Evolutionary conservation across 2,113 vertebrate genomes (phyloP).

Genomic region (Bucco capensis): DNA sequence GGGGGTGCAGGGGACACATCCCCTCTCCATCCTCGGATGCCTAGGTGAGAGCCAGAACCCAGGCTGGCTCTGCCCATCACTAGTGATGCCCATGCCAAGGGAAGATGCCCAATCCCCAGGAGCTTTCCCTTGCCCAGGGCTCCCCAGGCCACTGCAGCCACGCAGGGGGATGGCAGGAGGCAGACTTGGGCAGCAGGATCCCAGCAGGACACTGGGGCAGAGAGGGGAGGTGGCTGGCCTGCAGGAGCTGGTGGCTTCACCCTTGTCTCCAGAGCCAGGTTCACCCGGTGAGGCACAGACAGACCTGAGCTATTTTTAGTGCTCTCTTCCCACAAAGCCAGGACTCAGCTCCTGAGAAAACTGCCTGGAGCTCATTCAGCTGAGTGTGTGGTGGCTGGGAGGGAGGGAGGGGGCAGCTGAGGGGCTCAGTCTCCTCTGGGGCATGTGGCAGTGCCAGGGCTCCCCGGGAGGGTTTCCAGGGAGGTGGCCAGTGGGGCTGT

Average conservation of each 20-base stretch:
- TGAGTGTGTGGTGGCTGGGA: neutral
- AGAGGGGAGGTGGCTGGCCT: neutral
- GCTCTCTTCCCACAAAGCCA: neutral
- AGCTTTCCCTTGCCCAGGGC: fast-evolving
- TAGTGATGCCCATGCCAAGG: fast-evolving
- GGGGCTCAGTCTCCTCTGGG: fast-evolving
- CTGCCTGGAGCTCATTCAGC: conserved; percentile 29
- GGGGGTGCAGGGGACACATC: too few species aligned
- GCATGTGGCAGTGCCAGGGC: fast-evolving
- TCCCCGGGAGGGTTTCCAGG: neutral
- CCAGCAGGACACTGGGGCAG: neutral
- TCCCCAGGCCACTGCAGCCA: fast-evolving
- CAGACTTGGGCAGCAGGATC: fast-evolving
- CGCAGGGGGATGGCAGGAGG: fast-evolving
- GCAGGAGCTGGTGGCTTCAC: neutral
- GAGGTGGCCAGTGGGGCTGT: fast-evolving
- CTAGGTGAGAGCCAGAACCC: fast-evolving
- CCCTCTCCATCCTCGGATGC: neutral
- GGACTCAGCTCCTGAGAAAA: conserved; percentile 26
- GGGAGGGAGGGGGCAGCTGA: neutral
- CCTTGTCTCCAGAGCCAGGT: neutral
- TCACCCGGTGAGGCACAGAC: neutral
- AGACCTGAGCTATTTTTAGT: neutral
- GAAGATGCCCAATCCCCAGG: fast-evolving
- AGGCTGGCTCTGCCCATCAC: fast-evolving